These are phyloP conservation scores for Eupithecia vulgata DNA, from an alignment of 2,888 invertebrate genomes.

Conservation along the genomic window DNA sequence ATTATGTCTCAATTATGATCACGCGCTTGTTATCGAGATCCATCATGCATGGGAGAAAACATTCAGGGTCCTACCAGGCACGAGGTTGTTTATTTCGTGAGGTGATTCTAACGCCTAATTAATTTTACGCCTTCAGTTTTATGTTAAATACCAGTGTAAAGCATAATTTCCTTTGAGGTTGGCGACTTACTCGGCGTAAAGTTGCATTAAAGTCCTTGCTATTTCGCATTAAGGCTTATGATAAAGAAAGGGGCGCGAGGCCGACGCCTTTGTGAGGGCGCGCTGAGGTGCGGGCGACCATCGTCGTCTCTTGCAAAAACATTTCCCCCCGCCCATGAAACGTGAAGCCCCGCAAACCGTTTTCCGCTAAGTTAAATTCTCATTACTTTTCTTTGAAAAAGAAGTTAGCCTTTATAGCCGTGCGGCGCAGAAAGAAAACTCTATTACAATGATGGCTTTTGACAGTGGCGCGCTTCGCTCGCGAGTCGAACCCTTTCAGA, in stretches of 20 bases:
- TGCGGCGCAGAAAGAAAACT: constrained; percentile 72
- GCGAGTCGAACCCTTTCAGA: constrained; percentile 62
- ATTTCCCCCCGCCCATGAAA: constrained; percentile 57
- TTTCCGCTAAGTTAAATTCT: constrained; percentile 81
- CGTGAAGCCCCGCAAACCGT: constrained; percentile 63
- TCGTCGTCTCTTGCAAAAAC: constrained; percentile 69
- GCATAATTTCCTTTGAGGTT: constrained; percentile 63
- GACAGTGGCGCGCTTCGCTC: constrained; percentile 61
- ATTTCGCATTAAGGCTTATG: constrained; percentile 66
- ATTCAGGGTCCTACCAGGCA: constrained; percentile 23
- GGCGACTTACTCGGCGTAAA: constrained; percentile 59
- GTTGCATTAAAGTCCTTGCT: constrained; percentile 68
- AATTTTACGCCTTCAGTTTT: constrained; percentile 54
- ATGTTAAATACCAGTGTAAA: constrained; percentile 63
- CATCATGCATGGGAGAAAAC: constrained; percentile 36
- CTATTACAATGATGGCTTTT: constrained; percentile 77
- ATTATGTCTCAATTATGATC: constrained; percentile 64
- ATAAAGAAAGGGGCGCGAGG: constrained; percentile 58
- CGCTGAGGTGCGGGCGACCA: constrained; percentile 58
- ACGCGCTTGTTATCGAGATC: constrained; percentile 47
- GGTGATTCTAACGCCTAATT: constrained; percentile 41
- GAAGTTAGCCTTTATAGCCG: constrained; percentile 77
- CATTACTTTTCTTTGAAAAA: constrained; percentile 80
- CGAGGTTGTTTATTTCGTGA: constrained; percentile 16
- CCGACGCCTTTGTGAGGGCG: constrained; percentile 63